Conservation (phyloP, 53 echinoderm and acorn worm species). For the Echinometra lucunter region DNA sequence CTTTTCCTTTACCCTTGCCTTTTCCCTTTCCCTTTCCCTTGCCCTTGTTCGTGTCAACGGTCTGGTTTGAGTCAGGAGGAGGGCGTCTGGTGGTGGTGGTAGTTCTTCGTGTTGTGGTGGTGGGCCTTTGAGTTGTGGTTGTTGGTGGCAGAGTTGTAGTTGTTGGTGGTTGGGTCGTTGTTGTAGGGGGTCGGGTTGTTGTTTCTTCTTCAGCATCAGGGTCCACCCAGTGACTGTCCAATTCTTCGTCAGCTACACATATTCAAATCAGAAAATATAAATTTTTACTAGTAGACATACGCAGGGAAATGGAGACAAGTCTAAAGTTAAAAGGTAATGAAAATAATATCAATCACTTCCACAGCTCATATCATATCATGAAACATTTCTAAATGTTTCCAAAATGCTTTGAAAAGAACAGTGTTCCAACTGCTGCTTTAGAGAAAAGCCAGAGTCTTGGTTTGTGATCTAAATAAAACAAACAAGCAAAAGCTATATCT, state of each 20-base stretch:
- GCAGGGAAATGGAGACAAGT: too few relatives aligned
- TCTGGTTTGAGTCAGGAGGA: neutral
- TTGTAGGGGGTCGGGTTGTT: neutral
- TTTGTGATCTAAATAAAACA: too few relatives aligned
- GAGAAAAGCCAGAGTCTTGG: too few relatives aligned
- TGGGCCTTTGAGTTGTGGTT: neutral
- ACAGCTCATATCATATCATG: too few relatives aligned
- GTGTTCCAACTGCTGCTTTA: too few relatives aligned
- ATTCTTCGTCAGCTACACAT: slow-evolving; percentile 7
- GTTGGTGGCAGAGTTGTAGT: neutral
- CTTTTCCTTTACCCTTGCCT: neutral
- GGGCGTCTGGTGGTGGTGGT: slow-evolving; percentile 36
- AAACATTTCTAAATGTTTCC: too few relatives aligned
- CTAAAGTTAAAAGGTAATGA: too few relatives aligned
- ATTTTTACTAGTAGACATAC: too few relatives aligned
- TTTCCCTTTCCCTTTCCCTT: slow-evolving; percentile 34
- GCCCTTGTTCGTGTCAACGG: slow-evolving; percentile 5
- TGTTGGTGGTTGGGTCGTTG: slow-evolving; percentile 31
- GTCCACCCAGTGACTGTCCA: slow-evolving; percentile 23
- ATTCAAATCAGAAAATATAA: neutral
- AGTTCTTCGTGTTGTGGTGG: neutral
- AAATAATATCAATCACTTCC: too few relatives aligned
- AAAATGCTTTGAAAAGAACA: too few relatives aligned
- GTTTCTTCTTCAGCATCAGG: slow-evolving; percentile 24
- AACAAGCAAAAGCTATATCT: too few relatives aligned